A percentile compares a stretch with the other conserved stretches of the same genome.
phyloP scores from a whole-genome alignment of 1,140 invertebrate genomes.

The Diabrotica undecimpunctata region DNA sequence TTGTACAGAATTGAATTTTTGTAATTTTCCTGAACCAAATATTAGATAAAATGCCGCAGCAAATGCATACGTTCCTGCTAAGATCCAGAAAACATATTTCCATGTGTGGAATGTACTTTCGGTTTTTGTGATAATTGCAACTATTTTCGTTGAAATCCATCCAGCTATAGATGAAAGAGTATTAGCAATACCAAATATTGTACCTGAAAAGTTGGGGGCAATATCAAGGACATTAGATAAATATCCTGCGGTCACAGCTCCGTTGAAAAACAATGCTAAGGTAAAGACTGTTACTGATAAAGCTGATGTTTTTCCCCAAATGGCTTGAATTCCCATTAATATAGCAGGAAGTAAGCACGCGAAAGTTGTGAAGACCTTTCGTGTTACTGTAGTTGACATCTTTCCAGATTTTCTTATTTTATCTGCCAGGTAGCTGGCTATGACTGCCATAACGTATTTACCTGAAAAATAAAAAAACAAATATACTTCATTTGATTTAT shows the following conservation, averaged over 20 bases:
- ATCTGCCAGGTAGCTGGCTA: constrained; percentile 67
- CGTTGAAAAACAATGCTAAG: constrained; percentile 73
- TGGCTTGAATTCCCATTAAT: constrained; percentile 67
- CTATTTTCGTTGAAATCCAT: constrained; percentile 78
- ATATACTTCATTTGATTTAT: too few relatives aligned
- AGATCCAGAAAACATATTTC: constrained; percentile 81
- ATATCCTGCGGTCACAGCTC: constrained; percentile 81
- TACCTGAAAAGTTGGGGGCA: constrained; percentile 85
- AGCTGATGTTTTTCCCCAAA: constrained; percentile 63
- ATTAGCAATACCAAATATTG: constrained; percentile 87
- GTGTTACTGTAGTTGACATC: constrained; percentile 65
- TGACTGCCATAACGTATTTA: constrained; percentile 73
- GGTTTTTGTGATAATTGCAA: constrained; percentile 74
- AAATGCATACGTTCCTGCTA: constrained; percentile 66
- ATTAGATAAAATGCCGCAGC: constrained; percentile 67
- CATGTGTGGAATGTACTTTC: constrained; percentile 73
- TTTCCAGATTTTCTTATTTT: constrained; percentile 59
- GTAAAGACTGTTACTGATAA: constrained; percentile 74
- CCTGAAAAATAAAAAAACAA: constrained; percentile 51
- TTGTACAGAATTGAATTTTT: constrained; percentile 59
- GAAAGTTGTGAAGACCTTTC: constrained; percentile 65
- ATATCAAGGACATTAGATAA: constrained; percentile 86
- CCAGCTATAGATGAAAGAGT: constrained; percentile 85
- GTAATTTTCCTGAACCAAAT: constrained; percentile 68
- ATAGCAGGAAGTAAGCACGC: constrained; percentile 60